Percentiles rank a stretch among this genome's conserved stretches.
These are phyloP conservation scores for Pelusios castaneus DNA, from an alignment of 2,113 vertebrate genomes.

Conservation along the genomic window DNA sequence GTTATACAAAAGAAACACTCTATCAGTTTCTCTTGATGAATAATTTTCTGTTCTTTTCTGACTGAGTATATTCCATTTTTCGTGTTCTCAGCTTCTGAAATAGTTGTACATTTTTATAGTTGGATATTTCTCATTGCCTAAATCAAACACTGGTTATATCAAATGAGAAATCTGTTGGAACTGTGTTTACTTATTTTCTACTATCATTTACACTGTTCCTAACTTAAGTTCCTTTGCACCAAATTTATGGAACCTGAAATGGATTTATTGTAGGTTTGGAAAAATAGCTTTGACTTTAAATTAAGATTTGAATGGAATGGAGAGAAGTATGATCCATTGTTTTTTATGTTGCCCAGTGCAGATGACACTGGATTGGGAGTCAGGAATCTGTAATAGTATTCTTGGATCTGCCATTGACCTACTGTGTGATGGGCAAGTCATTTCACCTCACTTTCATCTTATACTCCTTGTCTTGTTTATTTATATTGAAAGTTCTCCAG, in stretches of 20 bases:
- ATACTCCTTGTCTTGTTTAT: neutral
- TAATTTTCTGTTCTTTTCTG: neutral
- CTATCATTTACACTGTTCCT: neutral
- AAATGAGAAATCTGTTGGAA: neutral
- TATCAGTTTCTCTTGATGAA: neutral
- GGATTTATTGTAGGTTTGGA: neutral
- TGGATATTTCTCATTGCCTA: neutral
- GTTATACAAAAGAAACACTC: neutral
- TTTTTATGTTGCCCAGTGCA: neutral
- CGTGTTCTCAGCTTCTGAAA: neutral
- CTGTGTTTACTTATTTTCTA: neutral
- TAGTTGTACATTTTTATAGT: neutral
- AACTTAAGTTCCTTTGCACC: neutral
- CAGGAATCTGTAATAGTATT: neutral
- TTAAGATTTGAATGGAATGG: neutral
- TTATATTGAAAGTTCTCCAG: neutral
- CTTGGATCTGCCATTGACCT: neutral
- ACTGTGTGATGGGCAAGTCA: neutral
- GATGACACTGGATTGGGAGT: neutral
- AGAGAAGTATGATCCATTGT: neutral
- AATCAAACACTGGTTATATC: neutral
- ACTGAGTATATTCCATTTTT: neutral
- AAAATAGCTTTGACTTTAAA: neutral
- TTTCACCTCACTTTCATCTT: neutral
- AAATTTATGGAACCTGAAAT: neutral